phyloP scores from a whole-genome alignment of 2,113 vertebrate species.

The Silurus asotus region DNA sequence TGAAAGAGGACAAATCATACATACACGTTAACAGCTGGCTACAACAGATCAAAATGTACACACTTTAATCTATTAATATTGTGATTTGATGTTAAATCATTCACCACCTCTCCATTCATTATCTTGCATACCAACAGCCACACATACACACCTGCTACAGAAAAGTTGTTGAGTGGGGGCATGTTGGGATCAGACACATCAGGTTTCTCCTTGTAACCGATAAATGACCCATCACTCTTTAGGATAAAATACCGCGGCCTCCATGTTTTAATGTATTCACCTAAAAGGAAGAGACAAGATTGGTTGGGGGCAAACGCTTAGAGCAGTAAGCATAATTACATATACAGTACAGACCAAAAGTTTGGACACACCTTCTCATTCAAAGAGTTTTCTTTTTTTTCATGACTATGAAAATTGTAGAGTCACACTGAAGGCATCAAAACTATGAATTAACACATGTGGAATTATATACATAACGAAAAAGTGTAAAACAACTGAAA shows the following conservation, averaged over 20 bases:
- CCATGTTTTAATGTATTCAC: conserved; percentile 97
- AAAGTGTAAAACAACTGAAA: too few species aligned
- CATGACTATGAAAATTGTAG: too few species aligned
- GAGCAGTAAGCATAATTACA: too few species aligned
- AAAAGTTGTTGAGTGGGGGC: conserved; percentile 93
- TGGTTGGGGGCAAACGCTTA: too few species aligned
- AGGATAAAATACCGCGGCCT: conserved; percentile 91
- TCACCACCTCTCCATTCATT: not conserved
- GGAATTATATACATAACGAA: too few species aligned
- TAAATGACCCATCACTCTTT: conserved; percentile 93
- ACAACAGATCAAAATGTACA: not conserved
- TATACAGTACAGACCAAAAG: too few species aligned
- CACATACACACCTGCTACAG: conserved; percentile 80
- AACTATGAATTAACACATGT: too few species aligned
- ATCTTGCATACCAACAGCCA: not conserved
- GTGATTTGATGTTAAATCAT: not conserved
- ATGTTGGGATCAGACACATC: conserved; percentile 81
- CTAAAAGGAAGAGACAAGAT: conserved; percentile 62
- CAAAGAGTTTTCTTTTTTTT: too few species aligned
- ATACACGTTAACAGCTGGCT: not conserved
- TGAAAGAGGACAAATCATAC: conserved; percentile 36
- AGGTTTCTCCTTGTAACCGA: conserved; percentile 91
- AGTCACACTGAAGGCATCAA: too few species aligned
- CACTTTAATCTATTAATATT: not conserved
- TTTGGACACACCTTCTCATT: too few species aligned